These are phyloP conservation scores for Hanleya hanleyi DNA, from an alignment of 2,888 invertebrate species.

Conservation along the genomic window DNA sequence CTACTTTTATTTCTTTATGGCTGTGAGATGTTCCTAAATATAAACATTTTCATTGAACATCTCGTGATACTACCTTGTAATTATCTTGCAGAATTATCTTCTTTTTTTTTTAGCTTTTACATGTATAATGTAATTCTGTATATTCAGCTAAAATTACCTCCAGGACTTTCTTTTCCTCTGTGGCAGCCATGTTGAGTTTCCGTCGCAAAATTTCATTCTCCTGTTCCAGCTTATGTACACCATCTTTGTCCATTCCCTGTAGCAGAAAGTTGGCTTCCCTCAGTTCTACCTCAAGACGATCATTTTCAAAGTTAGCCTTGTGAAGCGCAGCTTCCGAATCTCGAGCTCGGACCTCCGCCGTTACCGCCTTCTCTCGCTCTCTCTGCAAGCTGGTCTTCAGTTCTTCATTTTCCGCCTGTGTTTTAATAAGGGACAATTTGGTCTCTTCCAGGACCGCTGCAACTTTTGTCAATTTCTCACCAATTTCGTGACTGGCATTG, in stretches of 20 bases:
- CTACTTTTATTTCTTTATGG: no score
- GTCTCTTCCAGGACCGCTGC: slow-evolving; percentile 59
- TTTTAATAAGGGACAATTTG: neutral
- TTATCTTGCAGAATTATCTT: no score
- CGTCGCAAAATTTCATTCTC: neutral
- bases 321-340: neutral
- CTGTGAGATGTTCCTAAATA: no score
- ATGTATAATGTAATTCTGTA: no score
- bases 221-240: neutral
- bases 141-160: slow-evolving; percentile 1
- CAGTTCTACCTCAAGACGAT: slow-evolving; percentile 1
- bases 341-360: neutral
- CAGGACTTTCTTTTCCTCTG: neutral
- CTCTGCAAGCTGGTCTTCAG: neutral
- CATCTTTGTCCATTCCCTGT: neutral
- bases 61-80: no score
- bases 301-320: neutral
- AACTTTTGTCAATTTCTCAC: slow-evolving; percentile 58
- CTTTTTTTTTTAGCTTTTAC: no score
- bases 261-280: neutral
- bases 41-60: no score
- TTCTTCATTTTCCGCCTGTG: slow-evolving; percentile 9
- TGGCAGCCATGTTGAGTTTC: neutral
- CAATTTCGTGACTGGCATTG: slow-evolving; percentile 59
- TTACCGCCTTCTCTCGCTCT: neutral